Conservation (phyloP, 2,888 invertebrate genomes). For the Lochmaea crataegi region DNA sequence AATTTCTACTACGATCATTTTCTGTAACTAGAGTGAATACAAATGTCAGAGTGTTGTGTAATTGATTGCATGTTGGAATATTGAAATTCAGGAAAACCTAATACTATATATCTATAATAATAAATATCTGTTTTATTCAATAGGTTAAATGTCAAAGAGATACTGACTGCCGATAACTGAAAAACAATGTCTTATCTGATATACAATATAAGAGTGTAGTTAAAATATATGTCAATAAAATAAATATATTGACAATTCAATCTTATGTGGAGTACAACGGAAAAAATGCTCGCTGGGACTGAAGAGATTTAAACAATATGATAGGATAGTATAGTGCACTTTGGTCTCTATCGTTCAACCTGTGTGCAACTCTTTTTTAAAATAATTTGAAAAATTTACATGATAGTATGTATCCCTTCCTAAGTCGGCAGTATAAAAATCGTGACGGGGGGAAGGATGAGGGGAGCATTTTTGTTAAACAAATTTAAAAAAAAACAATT, state of each 20-base stretch:
- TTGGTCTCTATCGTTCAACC: too few species aligned
- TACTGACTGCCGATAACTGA: background rate
- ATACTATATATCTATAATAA: background rate
- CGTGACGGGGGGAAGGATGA: too few species aligned
- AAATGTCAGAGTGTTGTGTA: background rate
- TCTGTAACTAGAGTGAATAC: conserved; percentile 1
- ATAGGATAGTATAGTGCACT: too few species aligned
- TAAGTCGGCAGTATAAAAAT: too few species aligned
- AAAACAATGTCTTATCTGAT: conserved; percentile 8
- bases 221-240: background rate
- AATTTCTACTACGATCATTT: background rate
- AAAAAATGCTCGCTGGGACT: too few species aligned
- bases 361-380: too few species aligned
- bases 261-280: background rate
- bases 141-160: background rate
- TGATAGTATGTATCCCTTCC: too few species aligned
- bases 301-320: too few species aligned
- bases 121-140: background rate
- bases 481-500: too few species aligned
- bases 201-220: conserved; percentile 2
- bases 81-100: conserved; percentile 3
- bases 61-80: background rate
- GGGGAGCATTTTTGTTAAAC: too few species aligned
- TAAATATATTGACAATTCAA: conserved; percentile 3
- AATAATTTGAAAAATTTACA: too few species aligned